Conservation (phyloP, 2,888 invertebrate species). For the Lamellibrachia satsuma region DNA sequence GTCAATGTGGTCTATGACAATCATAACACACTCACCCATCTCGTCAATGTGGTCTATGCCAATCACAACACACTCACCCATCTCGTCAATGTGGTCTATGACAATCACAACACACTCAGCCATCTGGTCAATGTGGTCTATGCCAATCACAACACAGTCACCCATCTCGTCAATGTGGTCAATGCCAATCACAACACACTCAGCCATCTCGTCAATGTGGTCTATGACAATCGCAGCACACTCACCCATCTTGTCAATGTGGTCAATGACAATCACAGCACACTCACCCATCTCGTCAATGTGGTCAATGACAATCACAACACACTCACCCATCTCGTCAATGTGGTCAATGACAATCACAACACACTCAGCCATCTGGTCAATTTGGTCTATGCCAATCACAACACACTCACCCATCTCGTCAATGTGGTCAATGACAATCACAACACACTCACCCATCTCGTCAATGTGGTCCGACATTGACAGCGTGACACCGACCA, state of each 20-base stretch:
- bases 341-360: neutral
- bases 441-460: neutral
- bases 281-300: neutral
- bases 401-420: neutral
- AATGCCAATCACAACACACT: neutral
- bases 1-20: too few relatives aligned
- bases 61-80: too few relatives aligned
- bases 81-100: too few relatives aligned
- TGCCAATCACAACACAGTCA: neutral
- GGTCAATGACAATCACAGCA: neutral
- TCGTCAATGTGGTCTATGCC: too few relatives aligned
- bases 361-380: neutral
- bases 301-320: neutral
- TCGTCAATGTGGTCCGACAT: conserved; percentile 22
- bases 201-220: neutral
- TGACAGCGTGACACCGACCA: conserved; percentile 13
- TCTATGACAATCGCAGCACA: neutral
- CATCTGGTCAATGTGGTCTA: too few relatives aligned
- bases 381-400: neutral
- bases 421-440: neutral
- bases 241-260: neutral
- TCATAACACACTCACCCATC: too few relatives aligned
- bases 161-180: neutral
- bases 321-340: neutral
- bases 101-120: too few relatives aligned